A percentile compares a stretch with the other conserved stretches of the same genome.
Evolutionary conservation across 2,888 invertebrate species (phyloP).

Genomic region (Coecobrya sp.): DNA sequence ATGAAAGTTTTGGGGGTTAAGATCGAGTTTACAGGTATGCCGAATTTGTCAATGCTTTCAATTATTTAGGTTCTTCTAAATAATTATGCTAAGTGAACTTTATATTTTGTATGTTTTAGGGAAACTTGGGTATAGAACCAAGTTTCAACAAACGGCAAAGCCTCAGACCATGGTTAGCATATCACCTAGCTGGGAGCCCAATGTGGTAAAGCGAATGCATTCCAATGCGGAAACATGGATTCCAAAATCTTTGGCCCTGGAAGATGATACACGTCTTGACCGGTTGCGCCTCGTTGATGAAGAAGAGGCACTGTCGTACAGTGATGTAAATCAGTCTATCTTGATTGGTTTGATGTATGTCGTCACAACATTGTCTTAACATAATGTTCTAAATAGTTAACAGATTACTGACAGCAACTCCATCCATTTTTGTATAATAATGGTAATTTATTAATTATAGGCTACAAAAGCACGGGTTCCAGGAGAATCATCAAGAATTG

Average conservation of each 20-base stretch:
- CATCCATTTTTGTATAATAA: neutral
- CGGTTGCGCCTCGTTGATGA: constrained; percentile 21
- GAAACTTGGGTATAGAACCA: constrained; percentile 45
- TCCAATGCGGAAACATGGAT: neutral
- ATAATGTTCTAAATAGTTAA: neutral
- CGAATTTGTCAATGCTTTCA: too few species aligned
- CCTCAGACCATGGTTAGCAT: constrained; percentile 10
- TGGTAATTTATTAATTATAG: neutral
- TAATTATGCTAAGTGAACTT: too few species aligned
- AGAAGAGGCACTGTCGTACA: neutral
- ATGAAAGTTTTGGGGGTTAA: constrained; percentile 91
- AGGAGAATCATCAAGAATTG: neutral
- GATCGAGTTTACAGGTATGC: constrained; percentile 92
- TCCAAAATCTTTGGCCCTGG: neutral
- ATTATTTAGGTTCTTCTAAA: too few species aligned
- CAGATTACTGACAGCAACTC: neutral
- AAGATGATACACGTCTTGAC: constrained; percentile 59
- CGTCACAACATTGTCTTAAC: neutral
- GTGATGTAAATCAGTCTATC: constrained; percentile 19
- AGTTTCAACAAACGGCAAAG: constrained; percentile 39
- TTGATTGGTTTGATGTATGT: constrained; percentile 30
- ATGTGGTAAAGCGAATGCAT: neutral
- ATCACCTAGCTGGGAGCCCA: neutral
- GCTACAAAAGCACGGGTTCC: constrained; percentile 34
- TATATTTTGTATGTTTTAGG: neutral